Evolutionary conservation across 53 echinoderm and acorn worm species (phyloP).

Genomic region (Crossaster papposus): DNA sequence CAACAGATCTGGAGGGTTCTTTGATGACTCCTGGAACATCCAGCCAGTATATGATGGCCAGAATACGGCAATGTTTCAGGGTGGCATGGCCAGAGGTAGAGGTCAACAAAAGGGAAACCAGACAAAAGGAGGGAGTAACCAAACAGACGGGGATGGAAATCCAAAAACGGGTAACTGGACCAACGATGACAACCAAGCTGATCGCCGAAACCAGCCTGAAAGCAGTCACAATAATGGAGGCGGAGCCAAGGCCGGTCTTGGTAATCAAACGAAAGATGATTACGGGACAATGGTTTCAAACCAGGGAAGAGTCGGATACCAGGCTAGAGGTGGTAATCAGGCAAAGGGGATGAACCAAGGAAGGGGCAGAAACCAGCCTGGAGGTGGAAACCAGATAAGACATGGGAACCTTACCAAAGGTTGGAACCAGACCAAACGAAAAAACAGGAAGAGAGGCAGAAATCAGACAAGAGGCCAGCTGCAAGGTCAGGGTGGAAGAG

Average conservation of each 20-base stretch:
- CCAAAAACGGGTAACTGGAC: neutral
- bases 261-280: neutral
- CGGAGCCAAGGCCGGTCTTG: neutral
- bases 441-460: neutral
- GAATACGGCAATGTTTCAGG: neutral
- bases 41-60: neutral
- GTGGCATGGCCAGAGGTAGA: neutral
- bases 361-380: slow-evolving; percentile 6
- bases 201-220: neutral
- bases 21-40: neutral
- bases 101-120: neutral
- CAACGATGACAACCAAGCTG: neutral
- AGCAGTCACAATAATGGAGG: neutral
- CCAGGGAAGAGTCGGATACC: no score
- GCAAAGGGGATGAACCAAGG: neutral
- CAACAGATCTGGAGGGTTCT: neutral
- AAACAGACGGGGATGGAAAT: neutral
- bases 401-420: neutral
- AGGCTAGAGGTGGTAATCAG: neutral
- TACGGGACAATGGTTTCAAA: neutral
- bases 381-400: neutral
- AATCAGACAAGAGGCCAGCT: neutral
- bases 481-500: neutral
- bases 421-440: neutral
- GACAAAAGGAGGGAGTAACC: neutral